A percentile compares a stretch with the other conserved stretches of the same genome.
Conservation (phyloP, 2,888 invertebrate species). For the Leucophenga maculata region DNA sequence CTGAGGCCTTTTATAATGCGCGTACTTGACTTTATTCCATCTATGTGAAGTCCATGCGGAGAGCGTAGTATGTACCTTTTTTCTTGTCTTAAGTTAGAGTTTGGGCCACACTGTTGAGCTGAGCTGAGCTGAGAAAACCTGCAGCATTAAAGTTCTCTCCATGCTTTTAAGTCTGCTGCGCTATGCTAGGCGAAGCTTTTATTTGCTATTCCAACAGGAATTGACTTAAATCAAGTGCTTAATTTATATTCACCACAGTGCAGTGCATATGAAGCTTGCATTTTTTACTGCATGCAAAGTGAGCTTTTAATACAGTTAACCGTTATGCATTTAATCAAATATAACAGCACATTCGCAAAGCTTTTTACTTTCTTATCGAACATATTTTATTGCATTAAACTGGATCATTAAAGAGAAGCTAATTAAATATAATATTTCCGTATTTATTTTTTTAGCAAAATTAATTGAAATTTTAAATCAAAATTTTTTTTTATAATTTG, state of each 20-base stretch:
- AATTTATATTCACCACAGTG: conserved; percentile 3
- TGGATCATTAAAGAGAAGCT: too few species aligned
- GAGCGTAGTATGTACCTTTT: conserved; percentile 4
- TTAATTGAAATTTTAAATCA: too few species aligned
- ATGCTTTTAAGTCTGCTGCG: conserved; percentile 4
- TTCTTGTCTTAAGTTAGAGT: background rate
- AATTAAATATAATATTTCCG: background rate
- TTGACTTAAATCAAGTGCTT: background rate
- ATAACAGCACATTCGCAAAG: background rate
- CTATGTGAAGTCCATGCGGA: background rate
- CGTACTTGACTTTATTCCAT: conserved; percentile 42
- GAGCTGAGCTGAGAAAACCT: conserved; percentile 1
- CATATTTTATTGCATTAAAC: too few species aligned
- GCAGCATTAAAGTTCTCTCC: conserved; percentile 19
- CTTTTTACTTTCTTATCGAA: background rate
- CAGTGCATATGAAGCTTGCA: background rate
- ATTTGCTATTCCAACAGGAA: conserved; percentile 15
- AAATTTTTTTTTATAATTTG: too few species aligned
- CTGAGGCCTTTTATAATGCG: conserved; percentile 66
- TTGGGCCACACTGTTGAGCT: conserved; percentile 1
- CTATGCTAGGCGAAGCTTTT: conserved; percentile 15
- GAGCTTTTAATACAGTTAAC: background rate
- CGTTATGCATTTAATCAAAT: background rate
- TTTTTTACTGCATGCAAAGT: background rate
- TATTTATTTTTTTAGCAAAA: background rate